Evolutionary conservation across 2,113 vertebrate genomes (phyloP).

Genomic region (Ophthalmolycus amberensis): DNA sequence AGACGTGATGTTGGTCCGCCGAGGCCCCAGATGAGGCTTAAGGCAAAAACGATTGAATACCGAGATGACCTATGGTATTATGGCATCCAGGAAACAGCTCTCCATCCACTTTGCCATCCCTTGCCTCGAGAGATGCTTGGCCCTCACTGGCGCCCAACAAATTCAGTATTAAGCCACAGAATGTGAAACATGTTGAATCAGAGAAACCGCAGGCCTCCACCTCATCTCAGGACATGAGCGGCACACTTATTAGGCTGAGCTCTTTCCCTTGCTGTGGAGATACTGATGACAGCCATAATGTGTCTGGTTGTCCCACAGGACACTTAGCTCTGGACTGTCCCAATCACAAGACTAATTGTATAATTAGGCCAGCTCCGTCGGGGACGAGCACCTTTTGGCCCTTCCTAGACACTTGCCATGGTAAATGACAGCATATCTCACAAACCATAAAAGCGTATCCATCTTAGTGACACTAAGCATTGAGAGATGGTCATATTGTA

Average conservation of each 20-base stretch:
- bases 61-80: slow-evolving; percentile 71
- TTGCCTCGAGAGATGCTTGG: neutral
- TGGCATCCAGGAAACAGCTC: slow-evolving; percentile 32
- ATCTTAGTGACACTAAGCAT: slow-evolving; percentile 77
- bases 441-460: slow-evolving; percentile 79
- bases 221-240: slow-evolving; percentile 23
- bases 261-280: slow-evolving; percentile 67
- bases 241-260: slow-evolving; percentile 25
- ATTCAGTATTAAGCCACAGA: neutral
- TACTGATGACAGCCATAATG: slow-evolving; percentile 80
- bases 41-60: slow-evolving; percentile 68
- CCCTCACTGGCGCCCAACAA: neutral
- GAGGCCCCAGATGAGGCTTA: slow-evolving; percentile 71
- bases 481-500: slow-evolving; percentile 59
- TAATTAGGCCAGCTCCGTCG: slow-evolving; percentile 83
- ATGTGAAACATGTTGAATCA: neutral
- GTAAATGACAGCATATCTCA: slow-evolving; percentile 82
- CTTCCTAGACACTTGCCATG: slow-evolving; percentile 78
- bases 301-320: slow-evolving; percentile 81
- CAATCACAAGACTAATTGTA: slow-evolving; percentile 86
- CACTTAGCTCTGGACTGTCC: slow-evolving; percentile 77
- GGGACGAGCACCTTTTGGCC: slow-evolving; percentile 82
- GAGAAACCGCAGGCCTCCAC: slow-evolving; percentile 1
- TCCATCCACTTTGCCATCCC: neutral
- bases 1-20: slow-evolving; percentile 45